Conservation (phyloP, 1,140 invertebrate genomes). For the Palaemon carinicauda region DNA sequence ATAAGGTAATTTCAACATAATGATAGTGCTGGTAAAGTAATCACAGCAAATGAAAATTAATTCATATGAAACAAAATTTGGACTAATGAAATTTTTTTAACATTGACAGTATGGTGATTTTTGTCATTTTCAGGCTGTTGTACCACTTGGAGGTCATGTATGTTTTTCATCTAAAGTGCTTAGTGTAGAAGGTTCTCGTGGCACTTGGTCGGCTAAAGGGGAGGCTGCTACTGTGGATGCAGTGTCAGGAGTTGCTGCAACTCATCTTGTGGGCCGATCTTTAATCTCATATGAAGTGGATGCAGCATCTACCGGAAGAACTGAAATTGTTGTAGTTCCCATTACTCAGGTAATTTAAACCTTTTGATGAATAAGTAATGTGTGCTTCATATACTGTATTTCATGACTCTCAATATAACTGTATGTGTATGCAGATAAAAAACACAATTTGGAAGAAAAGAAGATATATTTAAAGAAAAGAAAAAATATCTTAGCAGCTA, state of each 20-base stretch:
- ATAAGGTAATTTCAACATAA: slow-evolving; percentile 29
- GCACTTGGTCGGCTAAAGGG: slow-evolving; percentile 19
- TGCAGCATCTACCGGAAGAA: slow-evolving; percentile 1
- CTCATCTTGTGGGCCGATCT: slow-evolving; percentile 14
- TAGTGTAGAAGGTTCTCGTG: background rate
- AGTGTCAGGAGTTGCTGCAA: slow-evolving; percentile 6
- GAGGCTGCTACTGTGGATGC: slow-evolving; percentile 9
- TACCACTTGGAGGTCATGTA: slow-evolving; percentile 19
- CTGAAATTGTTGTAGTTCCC: slow-evolving; percentile 29
- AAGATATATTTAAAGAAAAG: too few species aligned
- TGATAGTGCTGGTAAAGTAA: background rate
- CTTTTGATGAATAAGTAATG: background rate
- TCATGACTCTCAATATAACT: too few species aligned
- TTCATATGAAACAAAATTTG: background rate
- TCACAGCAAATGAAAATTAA: too few species aligned
- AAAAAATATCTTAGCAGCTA: too few species aligned
- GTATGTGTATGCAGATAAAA: too few species aligned
- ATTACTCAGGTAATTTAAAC: slow-evolving; percentile 15
- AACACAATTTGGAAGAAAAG: too few species aligned
- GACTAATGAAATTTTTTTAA: background rate
- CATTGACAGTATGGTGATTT: too few species aligned
- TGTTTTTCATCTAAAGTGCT: slow-evolving; percentile 30
- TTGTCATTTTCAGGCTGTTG: slow-evolving; percentile 1
- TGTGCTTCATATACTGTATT: too few species aligned
- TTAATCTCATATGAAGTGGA: slow-evolving; percentile 19